Evolutionary conservation across 2,888 invertebrate genomes (phyloP), one percentile per base, ranked within the genome.

Genomic region (Lithophane leautieri): DNA sequence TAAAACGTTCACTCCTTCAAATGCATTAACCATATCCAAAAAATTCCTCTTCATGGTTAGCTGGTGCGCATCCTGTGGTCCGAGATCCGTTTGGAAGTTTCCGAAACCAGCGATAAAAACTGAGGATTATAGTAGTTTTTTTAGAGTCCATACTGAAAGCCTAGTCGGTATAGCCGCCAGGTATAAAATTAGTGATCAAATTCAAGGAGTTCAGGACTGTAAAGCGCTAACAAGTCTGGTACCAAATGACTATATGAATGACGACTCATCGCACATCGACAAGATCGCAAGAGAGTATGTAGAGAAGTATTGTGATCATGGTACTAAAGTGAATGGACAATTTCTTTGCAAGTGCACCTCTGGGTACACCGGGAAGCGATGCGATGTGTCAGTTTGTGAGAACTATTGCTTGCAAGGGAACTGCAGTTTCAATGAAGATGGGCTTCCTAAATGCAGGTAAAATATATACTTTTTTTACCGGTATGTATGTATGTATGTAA

Each of bases 391-490:
- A 2, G n/a, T 63, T 4, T 70, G 70, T 9, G 47, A 40, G 4
- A 63, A 70, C 47, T 63, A 70, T 47, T 70, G 70, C 0, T 4
- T 70, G 6, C n/a, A 65, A 8, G 70, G 70, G 12, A 19, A 0
- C n/a, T 63, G 70, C 0, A 65, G 1, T 8, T 1, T 19, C 4
- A 70, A 44, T 47, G 11, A 14, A 3, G 47, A n/a, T 0, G 65
- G 70, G 25, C 34, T 50, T 50, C 47, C 47, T 40, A 7, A 25
- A 19, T 70, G 70, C 70, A 70, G 47, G 70, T 70, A 34, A 50
- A 19, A n/a, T 9, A 44, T 28, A 4, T 12, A 54, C 3, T 40
- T 14, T 0, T 47, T 12, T 22, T 4, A n/a, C n/a, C n/a, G n/a
- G n/a, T n/a, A n/a, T n/a, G n/a, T n/a, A n/a, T n/a, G n/a, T n/a